Base-by-base conservation (phyloP, 2,888 invertebrate genomes). In the Tetragnatha montana region DNA sequence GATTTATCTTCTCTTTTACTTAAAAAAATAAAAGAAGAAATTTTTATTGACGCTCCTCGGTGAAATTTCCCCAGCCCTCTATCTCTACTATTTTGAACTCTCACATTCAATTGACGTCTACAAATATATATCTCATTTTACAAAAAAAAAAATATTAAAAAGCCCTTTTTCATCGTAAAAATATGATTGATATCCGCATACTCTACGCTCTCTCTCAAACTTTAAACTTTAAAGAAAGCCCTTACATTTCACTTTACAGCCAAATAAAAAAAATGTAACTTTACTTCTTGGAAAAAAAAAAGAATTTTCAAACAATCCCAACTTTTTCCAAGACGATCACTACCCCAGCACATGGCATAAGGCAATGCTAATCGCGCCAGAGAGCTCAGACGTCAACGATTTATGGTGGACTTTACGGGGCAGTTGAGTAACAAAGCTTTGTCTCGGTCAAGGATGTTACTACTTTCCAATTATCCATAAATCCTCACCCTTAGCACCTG, bases 381-480 rank as follows among this genome's bases (percentile, higher is more conserved):
- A 51, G 3, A 35, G 35, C 35, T 47, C 51, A n/a, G 19, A 60
- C 74, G 35, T 60, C 73, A 17, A 19, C 50, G 82, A 74, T 82
- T 82, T 82, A 82, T 35, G 82, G 22, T 82, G 73, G 22, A 60
- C 82, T 85, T 85, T 85, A 85, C 79, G 70, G 71, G 35, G 50
- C 51, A 47, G 78, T 85, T 85, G 71, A 21, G 85, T 19, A 85
- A 85, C 71, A n/a, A 35, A 71, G 78, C 71, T 85, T 85, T 85
- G 85, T 85, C 85, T 85, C 10, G 50, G 12, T 49, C 19, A 51
- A 79, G 49, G 85, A 78, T 50, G 51, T 19, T 8, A 71, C 78
- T 35, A 12, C 51, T 85, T 78, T 51, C 71, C 21, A 85, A 85
- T 85, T 85, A 85, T 76, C 71, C 78, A 76, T 85, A 85, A 85